These are phyloP conservation scores for Lymantria dispar DNA, from an alignment of 2,888 invertebrate genomes.

Conservation along the genomic window DNA sequence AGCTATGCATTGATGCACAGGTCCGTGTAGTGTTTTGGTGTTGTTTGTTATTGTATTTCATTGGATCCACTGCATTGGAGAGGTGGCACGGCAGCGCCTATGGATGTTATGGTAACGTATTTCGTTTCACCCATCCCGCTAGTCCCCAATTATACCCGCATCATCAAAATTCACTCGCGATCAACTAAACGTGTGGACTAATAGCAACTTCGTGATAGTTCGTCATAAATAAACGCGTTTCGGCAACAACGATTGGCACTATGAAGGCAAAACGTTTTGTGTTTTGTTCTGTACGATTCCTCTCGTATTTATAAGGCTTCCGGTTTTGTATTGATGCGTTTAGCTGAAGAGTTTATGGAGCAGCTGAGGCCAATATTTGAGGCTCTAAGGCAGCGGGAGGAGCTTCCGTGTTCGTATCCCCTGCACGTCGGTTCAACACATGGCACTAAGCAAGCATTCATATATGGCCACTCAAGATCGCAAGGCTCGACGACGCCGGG, in stretches of 20 bases:
- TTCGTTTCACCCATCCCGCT: constrained; percentile 67
- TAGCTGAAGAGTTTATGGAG: constrained; percentile 97
- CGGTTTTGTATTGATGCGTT: constrained; percentile 77
- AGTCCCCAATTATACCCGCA: constrained; percentile 64
- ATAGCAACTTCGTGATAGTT: constrained; percentile 60
- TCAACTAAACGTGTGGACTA: constrained; percentile 70
- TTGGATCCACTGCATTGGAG: constrained; percentile 79
- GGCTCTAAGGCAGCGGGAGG: constrained; percentile 94
- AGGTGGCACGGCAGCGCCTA: constrained; percentile 78
- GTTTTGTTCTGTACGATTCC: constrained; percentile 50
- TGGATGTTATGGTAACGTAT: constrained; percentile 78
- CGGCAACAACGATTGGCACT: constrained; percentile 76
- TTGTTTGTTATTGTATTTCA: constrained; percentile 73
- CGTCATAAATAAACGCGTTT: constrained; percentile 52
- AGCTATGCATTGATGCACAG: constrained; percentile 76
- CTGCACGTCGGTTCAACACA: constrained; percentile 90
- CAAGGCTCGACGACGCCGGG: constrained; percentile 85
- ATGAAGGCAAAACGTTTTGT: constrained; percentile 60
- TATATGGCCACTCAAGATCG: constrained; percentile 84
- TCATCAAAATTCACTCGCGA: constrained; percentile 56
- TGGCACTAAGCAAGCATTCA: constrained; percentile 83
- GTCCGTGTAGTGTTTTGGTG: constrained; percentile 79
- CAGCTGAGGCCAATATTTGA: constrained; percentile 98
- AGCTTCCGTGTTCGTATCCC: constrained; percentile 95
- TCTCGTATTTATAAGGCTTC: constrained; percentile 65